These are phyloP conservation scores for Drosophila siamana DNA, from an alignment of 2,888 invertebrate species.

Conservation along the genomic window DNA sequence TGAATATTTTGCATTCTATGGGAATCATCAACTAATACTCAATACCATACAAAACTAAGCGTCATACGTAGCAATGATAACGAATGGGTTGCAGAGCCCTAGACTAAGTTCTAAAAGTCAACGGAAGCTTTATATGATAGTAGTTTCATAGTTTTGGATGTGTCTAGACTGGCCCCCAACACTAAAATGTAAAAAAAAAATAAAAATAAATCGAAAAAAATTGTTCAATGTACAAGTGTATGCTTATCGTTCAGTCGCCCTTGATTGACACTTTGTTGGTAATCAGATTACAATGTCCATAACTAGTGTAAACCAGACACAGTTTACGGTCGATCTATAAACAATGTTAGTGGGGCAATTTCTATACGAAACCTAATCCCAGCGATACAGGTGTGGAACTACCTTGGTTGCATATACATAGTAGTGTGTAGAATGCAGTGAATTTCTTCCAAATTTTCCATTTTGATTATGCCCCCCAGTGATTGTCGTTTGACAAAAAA, in stretches of 20 bases:
- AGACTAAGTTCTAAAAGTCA: background rate
- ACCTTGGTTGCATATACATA: too few species aligned
- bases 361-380: background rate
- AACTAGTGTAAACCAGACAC: slow-evolving; percentile 27
- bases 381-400: too few species aligned
- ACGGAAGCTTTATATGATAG: background rate
- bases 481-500: background rate
- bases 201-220: background rate
- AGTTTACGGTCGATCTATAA: background rate
- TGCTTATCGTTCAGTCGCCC: slow-evolving; percentile 19
- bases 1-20: background rate
- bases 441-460: slow-evolving; percentile 21
- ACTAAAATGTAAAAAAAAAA: background rate
- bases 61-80: background rate
- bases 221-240: background rate
- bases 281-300: slow-evolving; percentile 21
- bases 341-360: background rate
- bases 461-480: background rate
- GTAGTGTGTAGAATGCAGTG: background rate
- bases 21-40: background rate
- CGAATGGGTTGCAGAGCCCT: background rate
- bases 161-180: slow-evolving; percentile 2
- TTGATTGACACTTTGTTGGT: slow-evolving; percentile 26
- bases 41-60: background rate
- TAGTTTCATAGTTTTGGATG: background rate